These are phyloP conservation scores for Tridacna gigas DNA, from an alignment of 2,888 invertebrate species.

Conservation along the genomic window DNA sequence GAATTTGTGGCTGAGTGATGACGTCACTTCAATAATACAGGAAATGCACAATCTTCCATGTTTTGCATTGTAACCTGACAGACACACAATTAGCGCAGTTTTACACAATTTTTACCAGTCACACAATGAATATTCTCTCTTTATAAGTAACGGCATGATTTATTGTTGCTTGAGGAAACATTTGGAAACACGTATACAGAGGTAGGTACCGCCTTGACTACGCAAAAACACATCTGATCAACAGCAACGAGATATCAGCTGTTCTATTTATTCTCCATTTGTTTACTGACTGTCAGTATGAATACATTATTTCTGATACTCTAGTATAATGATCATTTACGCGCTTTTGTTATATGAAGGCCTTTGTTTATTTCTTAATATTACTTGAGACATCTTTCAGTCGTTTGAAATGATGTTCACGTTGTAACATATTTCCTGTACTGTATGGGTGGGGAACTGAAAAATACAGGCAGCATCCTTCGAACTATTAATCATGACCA, in stretches of 20 bases:
- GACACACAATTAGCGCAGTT: not conserved
- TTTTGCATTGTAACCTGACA: constrained; percentile 35
- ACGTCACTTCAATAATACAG: constrained; percentile 54
- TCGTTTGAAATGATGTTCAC: no score
- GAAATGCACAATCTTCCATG: constrained; percentile 63
- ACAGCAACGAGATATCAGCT: not conserved
- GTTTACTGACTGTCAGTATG: not conserved
- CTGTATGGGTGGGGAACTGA: no score
- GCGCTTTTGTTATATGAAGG: no score
- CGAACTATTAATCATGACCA: no score
- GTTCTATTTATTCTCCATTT: not conserved
- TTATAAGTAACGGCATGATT: constrained; percentile 17
- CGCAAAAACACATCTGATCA: constrained; percentile 20
- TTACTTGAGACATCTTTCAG: no score
- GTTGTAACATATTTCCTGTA: no score
- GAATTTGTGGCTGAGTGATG: constrained; percentile 19
- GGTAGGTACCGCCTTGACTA: constrained; percentile 19
- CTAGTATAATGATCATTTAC: no score
- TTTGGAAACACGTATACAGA: not conserved
- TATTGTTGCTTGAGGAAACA: not conserved
- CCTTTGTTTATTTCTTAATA: no score
- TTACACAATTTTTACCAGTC: not conserved
- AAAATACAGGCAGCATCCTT: no score
- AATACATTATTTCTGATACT: no score
- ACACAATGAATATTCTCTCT: not conserved